Conservation (phyloP, 2,888 invertebrate species). For the Hypomecis atomaria region DNA sequence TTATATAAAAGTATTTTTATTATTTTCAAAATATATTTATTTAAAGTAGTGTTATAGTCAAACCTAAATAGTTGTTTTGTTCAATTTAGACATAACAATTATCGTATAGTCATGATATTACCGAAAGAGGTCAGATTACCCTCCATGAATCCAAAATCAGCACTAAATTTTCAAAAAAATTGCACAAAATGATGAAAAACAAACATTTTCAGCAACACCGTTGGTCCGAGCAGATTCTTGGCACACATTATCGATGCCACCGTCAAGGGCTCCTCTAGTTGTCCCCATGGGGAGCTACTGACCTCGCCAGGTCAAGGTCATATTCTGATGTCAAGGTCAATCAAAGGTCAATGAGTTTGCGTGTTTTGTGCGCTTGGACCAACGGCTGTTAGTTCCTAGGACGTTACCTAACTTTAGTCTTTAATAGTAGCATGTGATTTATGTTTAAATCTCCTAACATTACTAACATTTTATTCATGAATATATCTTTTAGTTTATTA, state of each 20-base stretch:
- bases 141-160: slow-evolving; percentile 13
- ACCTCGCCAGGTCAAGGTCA: slow-evolving; percentile 60
- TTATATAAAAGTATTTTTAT: background rate
- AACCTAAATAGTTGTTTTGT: background rate
- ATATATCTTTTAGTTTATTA: slow-evolving; percentile 3
- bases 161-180: slow-evolving; percentile 22
- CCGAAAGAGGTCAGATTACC: slow-evolving; percentile 12
- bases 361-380: slow-evolving; percentile 75
- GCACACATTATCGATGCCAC: slow-evolving; percentile 82
- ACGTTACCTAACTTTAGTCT: slow-evolving; percentile 27
- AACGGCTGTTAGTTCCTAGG: slow-evolving; percentile 65
- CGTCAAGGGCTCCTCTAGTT: slow-evolving; percentile 76
- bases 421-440: slow-evolving; percentile 52
- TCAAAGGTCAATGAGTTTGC: slow-evolving; percentile 28
- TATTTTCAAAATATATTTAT: background rate
- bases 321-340: slow-evolving; percentile 54
- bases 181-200: slow-evolving; percentile 11
- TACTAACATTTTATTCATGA: slow-evolving; percentile 36
- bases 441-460: slow-evolving; percentile 51
- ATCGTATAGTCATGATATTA: background rate
- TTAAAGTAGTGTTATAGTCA: background rate
- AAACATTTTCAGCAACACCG: slow-evolving; percentile 74
- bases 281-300: slow-evolving; percentile 67
- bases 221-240: slow-evolving; percentile 85
- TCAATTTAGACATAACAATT: too few species aligned